Conservation (phyloP, 2,888 invertebrate genomes). For the Allolobophora icterica region DNA sequence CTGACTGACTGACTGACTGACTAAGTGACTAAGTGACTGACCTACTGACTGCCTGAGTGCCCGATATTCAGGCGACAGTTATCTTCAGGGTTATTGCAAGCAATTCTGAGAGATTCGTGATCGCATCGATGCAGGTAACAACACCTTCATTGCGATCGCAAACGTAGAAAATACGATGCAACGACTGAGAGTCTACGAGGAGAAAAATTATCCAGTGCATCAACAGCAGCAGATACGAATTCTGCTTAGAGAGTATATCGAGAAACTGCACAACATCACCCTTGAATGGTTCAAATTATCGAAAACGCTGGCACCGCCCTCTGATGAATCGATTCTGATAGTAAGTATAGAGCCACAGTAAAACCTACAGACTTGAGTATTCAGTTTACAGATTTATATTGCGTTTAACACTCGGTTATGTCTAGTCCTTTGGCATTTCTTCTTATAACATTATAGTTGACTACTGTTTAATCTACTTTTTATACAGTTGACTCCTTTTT, state of each 20-base stretch:
- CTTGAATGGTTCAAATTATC: neutral
- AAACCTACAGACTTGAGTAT: too few relatives aligned
- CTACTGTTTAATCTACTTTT: too few relatives aligned
- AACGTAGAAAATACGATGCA: slow-evolving; percentile 19
- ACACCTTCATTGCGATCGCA: neutral
- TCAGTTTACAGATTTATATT: too few relatives aligned
- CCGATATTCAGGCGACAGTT: too few relatives aligned
- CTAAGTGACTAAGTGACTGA: too few relatives aligned
- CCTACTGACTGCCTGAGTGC: too few relatives aligned
- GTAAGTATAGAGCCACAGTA: neutral
- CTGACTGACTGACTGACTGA: too few relatives aligned
- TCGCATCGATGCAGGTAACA: neutral
- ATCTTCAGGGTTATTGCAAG: neutral
- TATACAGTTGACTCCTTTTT: too few relatives aligned
- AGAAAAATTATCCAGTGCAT: neutral
- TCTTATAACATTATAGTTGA: too few relatives aligned
- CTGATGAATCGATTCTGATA: neutral
- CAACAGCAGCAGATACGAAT: neutral
- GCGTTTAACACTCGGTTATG: too few relatives aligned
- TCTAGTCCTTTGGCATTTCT: too few relatives aligned
- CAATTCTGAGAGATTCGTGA: neutral
- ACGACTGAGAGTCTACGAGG: neutral
- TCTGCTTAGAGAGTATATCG: neutral
- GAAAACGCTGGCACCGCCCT: neutral
- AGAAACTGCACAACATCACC: neutral